Base-by-base conservation (phyloP, 2,888 invertebrate species). In the Acrobasis repandana region DNA sequence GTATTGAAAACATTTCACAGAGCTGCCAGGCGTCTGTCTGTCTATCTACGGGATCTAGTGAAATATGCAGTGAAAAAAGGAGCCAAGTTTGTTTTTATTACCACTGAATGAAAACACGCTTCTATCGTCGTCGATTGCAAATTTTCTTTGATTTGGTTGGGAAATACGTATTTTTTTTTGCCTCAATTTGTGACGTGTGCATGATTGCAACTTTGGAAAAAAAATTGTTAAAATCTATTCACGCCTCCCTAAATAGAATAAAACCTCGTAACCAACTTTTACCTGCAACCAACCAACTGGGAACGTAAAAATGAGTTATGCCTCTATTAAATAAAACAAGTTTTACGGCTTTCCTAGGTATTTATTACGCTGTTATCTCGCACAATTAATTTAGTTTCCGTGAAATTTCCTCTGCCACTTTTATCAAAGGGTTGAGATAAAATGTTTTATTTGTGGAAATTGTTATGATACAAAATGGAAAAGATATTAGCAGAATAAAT, bases 271-370 rank as follows among this genome's bases (percentile, higher is more conserved):
- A 43, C n/a, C 14, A 43, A 43, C 43, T 43, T 43, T 43, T n/a
- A 43, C 43, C 43, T 43, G 43, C 10, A 38, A 38, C 11, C 6
- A 14, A 43, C 11, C 43, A n/a, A 43, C 43, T 11, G 43, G n/a
- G 14, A 43, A 43, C 43, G n/a, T 43, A 43, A 43, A 43, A 43
- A 43, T 43, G 43, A 43, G 43, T 43, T 43, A 43, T 43, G 43
- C 43, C 43, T 43, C 43, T 43, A 43, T 43, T 43, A 43, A 43
- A 43, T 43, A 43, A 43, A 43, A 43, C 43, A 43, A 43, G 43
- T 43, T 43, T 43, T 14, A 43, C 14, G 14, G 43, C 43, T 43
- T 43, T 14, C 43, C 43, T 43, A 43, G 43, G 43, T 43, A 43
- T 43, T 43, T 43, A 14, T 43, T 43, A 43, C 43, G 43, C n/a